Percentiles rank a stretch among this genome's conserved stretches.
These are phyloP conservation scores for Prunella himalayana DNA, from an alignment of 2,113 vertebrate genomes.

Conservation along the genomic window DNA sequence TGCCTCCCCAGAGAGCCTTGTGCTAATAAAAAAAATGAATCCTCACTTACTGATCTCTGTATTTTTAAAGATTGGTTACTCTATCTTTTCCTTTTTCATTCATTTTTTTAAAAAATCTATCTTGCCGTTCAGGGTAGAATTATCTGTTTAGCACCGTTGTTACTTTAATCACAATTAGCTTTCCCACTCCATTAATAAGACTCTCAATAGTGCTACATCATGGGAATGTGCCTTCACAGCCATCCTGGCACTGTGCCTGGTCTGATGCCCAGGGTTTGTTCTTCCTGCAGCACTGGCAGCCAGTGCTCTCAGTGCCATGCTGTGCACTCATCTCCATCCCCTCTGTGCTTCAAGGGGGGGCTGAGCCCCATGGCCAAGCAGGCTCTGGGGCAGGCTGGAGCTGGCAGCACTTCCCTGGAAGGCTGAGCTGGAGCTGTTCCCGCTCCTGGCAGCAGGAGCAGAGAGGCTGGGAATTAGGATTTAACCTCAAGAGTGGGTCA, in stretches of 20 bases:
- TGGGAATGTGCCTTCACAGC: background rate
- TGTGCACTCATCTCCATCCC: background rate
- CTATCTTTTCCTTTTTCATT: background rate
- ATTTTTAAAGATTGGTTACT: background rate
- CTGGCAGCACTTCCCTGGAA: background rate
- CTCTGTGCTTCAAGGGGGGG: background rate
- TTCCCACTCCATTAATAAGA: conserved; percentile 17
- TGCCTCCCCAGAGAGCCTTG: background rate
- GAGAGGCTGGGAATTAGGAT: background rate
- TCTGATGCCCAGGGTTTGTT: background rate
- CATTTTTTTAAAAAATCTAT: background rate
- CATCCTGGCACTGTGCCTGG: background rate
- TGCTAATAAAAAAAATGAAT: conserved; percentile 5
- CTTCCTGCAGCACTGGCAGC: background rate
- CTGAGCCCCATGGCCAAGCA: fast-evolving
- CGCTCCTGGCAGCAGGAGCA: fast-evolving
- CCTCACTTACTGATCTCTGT: background rate
- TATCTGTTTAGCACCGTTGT: background rate
- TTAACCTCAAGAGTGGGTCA: conserved; percentile 14
- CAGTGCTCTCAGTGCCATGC: background rate
- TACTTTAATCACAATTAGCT: conserved; percentile 40
- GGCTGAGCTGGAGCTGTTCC: background rate
- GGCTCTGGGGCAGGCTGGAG: fast-evolving
- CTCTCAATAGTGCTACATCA: background rate
- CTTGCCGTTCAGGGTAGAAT: background rate